Evolutionary conservation across 2,113 vertebrate species (phyloP), one percentile per base, ranked within the genome.

Genomic region (Mungos mungo): DNA sequence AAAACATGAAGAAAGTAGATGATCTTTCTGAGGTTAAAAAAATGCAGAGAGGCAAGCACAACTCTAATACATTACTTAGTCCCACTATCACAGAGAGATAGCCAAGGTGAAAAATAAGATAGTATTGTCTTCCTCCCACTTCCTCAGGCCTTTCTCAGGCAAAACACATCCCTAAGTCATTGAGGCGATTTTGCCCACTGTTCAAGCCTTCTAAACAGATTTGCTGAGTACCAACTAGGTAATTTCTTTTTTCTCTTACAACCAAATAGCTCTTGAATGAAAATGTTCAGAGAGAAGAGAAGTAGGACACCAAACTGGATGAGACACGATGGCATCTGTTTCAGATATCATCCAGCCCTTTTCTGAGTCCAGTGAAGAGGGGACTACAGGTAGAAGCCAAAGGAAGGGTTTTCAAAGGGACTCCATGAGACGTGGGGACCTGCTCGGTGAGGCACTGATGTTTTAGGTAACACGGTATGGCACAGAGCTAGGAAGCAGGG

Each of bases 401-500:
- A 68, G 45, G 23, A 88, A 65, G 18, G 27, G 47, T 52, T 50
- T 38, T 77, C 35, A 76, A 50, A 95, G 68, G 25, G 77, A 41
- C 19, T 86, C 52, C 4, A 0, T 41, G 87, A 87, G 52, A 29
- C 1, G 2, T 10, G 35, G 65, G 9, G 23, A 52, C 38, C 54
- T 21, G 3, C 35, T 21, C 41, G 31, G 65, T 38, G 1, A 63
- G 60, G n/a, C 6, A 23, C 2, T 38, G 45, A 16, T 7, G 27
- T 31, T 60, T 69, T 47, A 41, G 25, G 16, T 47, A 71, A 90
- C 25, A 14, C 71, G 45, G 52, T 1, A 19, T 3, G 13, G 9
- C 15, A 25, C 11, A 15, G 29, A 74, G 33, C n/a, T 38, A 1
- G 41, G 65, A 66, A 15, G 12, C 0, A 0, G 7, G 4, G 13